phyloP scores from a whole-genome alignment of 2,113 vertebrate species.

The Loxodonta africana region DNA sequence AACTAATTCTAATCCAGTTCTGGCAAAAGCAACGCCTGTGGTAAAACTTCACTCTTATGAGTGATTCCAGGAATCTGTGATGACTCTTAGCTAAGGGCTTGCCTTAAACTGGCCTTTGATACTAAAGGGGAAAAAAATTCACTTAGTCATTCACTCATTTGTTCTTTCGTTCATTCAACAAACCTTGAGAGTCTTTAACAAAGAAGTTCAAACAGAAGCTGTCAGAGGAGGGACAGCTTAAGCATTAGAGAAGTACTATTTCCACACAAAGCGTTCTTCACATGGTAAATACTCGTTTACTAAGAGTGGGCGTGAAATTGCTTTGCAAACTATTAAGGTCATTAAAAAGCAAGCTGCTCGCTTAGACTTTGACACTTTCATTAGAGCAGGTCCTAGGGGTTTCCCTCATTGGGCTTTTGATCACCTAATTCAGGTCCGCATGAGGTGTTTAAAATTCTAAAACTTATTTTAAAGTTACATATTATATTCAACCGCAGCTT shows the following conservation, averaged over 20 bases:
- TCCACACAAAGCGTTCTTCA: background rate
- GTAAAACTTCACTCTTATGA: constrained; percentile 58
- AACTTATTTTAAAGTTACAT: background rate
- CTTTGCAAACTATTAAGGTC: background rate
- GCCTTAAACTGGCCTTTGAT: constrained; percentile 42
- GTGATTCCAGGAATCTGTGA: constrained; percentile 45
- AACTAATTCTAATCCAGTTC: background rate
- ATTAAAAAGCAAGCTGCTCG: background rate
- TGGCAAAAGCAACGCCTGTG: background rate
- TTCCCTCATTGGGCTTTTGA: background rate
- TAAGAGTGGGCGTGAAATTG: background rate
- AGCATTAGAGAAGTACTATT: background rate
- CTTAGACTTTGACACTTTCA: background rate
- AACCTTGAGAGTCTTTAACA: background rate
- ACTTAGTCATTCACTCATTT: background rate
- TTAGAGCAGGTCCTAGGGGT: background rate
- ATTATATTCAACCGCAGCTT: background rate
- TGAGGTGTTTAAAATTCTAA: background rate
- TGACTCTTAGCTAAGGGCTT: constrained; percentile 54
- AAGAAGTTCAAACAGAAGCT: background rate
- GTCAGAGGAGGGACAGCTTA: background rate
- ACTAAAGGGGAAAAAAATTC: background rate
- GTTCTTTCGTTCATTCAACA: constrained; percentile 34
- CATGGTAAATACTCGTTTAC: constrained; percentile 8
- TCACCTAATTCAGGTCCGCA: background rate